Evolutionary conservation across 2,797 vertebrate genomes (phyloP), one percentile per base, ranked within the genome.

Genomic region (Urophycis tenuis): DNA sequence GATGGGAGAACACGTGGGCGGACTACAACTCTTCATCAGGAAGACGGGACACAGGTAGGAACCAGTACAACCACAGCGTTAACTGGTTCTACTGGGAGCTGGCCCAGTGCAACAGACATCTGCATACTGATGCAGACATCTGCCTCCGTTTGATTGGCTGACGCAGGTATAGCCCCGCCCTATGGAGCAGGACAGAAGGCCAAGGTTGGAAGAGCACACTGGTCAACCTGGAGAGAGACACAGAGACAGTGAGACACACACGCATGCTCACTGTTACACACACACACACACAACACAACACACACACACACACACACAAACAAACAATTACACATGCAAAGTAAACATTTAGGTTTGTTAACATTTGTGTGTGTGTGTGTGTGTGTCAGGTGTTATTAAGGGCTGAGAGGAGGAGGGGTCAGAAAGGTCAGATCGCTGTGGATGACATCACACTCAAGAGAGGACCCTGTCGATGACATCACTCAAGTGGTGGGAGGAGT

Each of bases 101-200:
- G 22, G 34, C 39, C 34, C 34, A 35, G 34, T 35, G 8, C 8
- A 35, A 35, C 34, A n/a, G n/a, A n/a, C n/a, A n/a, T n/a, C n/a
- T n/a, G n/a, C n/a, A n/a, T n/a, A n/a, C 53, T 25, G 53, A 60
- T 60, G 12, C 45, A 53, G 4, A 53, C 19, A 19, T 8, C 45
- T 53, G 74, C n/a, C 32, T 3, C 71, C 31, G 29, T 39, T n/a
- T 79, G 78, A 83, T 86, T 87, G 86, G 83, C 76, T 83, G 71
- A 33, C 41, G 11, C 84, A 90, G 90, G 82, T 89, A 88, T 0
- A 92, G 94, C 75, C 89, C 93, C 0, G 93, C 95, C 14, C 78
- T 97, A 0, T 98, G 97, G 97, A 94, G 93, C 73, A 91, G 95
- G 73, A 95, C 93, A 0, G 92, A 94, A 0, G 95, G 95, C 75